Base-by-base conservation (phyloP, 2,888 invertebrate species). In the Plagodis pulveraria region DNA sequence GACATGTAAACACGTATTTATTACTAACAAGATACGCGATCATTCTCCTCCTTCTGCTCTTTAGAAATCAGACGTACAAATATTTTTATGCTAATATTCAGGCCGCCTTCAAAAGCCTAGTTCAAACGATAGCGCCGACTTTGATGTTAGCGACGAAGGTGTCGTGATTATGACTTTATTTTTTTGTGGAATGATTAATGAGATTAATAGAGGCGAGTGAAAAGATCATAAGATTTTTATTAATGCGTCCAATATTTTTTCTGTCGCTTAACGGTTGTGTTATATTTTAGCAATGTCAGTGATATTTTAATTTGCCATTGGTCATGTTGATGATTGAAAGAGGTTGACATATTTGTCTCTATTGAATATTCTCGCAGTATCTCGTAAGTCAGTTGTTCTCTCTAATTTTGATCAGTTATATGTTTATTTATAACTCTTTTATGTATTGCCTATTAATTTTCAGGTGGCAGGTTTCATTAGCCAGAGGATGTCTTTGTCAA, bases 121-220 rank as follows among this genome's bases (percentile, higher is more conserved):
- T 84, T 90, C 86, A 89, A 89, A 89, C 38, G 85, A 71, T 67
- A 70, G 69, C 81, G 84, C 76, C 71, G 69, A 60, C 84, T 90
- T 89, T 91, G 89, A 91, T 84, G 82, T 82, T 32, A 70, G 64
- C 66, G 64, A 35, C 51, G 74, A 76, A 79, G 80, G 74, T 71
- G 83, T 80, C 84, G 77, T 77, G 73, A 74, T 78, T 76, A 78
- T 76, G 77, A 76, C 77, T 74, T 44, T 48, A 52, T 56, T 60
- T 59, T 50, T 59, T 55, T 52, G 60, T 48, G n/a, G 45, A 58
- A 57, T 65, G 65, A 69, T 68, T 51, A 57, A 66, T 65, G 66
- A 50, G 56, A 48, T 52, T 44, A 38, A 57, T 45, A 53, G 51
- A 46, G 46, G 22, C 10, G 33, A 41, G 38, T 35, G 38, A 53